Percentiles rank a stretch among this genome's conserved stretches.
Conservation (phyloP, 37 sponge, comb jelly and placozoan species). For the Haliclona indistincta region DNA sequence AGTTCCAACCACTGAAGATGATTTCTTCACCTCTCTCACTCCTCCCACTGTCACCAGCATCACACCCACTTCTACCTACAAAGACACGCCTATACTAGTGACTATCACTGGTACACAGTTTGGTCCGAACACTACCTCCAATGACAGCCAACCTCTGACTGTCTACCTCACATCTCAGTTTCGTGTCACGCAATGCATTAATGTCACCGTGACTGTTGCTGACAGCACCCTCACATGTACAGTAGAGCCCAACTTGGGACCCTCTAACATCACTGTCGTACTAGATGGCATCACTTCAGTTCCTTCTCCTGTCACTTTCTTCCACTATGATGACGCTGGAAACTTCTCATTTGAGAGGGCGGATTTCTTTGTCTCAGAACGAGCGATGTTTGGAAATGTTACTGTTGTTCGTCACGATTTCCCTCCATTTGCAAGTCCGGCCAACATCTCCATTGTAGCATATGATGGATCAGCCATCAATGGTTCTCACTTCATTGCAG, state of each 20-base stretch:
- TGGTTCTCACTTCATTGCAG: conserved; percentile 62
- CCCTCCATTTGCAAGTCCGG: conserved; percentile 71
- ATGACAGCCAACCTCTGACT: conserved; percentile 31
- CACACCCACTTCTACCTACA: conserved; percentile 66
- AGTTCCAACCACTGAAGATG: conserved; percentile 13
- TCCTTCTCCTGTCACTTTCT: conserved; percentile 49
- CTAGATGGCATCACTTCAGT: conserved; percentile 57
- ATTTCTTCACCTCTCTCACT: conserved; percentile 54
- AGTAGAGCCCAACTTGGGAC: conserved; percentile 72
- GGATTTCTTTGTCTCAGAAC: conserved; percentile 80
- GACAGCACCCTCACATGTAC: conserved; percentile 63
- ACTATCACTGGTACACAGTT: conserved; percentile 76
- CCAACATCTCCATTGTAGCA: conserved; percentile 64
- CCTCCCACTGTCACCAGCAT: conserved; percentile 51
- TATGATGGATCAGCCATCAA: conserved; percentile 67
- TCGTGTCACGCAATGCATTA: conserved; percentile 40
- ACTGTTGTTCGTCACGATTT: conserved; percentile 65
- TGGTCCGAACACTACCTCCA: conserved; percentile 73
- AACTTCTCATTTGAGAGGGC: conserved; percentile 61
- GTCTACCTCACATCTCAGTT: conserved; percentile 54
- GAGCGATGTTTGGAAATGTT: conserved; percentile 59
- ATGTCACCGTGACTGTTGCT: conserved; percentile 48
- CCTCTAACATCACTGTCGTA: conserved; percentile 64
- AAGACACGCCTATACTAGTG: conserved; percentile 29
- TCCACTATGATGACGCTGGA: conserved; percentile 82